Evolutionary conservation across 2,797 vertebrate species (phyloP), one percentile per base, ranked within the genome.

Genomic region (Labroides dimidiatus): DNA sequence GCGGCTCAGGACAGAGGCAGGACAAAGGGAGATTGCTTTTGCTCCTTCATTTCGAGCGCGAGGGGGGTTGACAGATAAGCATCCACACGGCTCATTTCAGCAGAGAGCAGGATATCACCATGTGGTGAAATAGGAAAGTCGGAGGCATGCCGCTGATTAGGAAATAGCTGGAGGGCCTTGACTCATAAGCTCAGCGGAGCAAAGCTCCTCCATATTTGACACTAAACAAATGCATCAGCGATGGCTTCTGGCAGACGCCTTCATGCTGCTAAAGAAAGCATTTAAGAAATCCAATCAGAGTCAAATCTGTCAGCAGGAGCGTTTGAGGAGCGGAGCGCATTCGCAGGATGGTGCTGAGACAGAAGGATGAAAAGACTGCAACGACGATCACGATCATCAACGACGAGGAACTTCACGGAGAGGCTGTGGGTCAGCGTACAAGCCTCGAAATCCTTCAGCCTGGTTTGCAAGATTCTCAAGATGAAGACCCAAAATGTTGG

Each of bases 91-190:
- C 80, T 89, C 58, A 63, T 74, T 84, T 72, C 65, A 77, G 82
- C 14, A 10, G 48, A 80, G 50, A 82, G 85, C 80, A 86, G 87
- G 87, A 92, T 85, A 90, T 92, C 86, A 90, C 78, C 60, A 59
- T 82, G 87, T 81, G 81, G 77, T 73, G 84, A 81, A 85, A 83
- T 54, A 63, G 82, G 85, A 68, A 86, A 83, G 78, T 51, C 69
- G 80, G 75, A 88, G 78, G 74, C 49, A 76, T 37, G 84, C 56
- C 3, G 30, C 69, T 83, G 82, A 91, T 88, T 82, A 89, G 72
- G 84, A 85, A 83, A 87, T 66, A 76, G 84, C 89, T 83, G 10
- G 13, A 61, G 81, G 89, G 83, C 58, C 68, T 80, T 86, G 85
- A 91, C 84, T 91, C 89, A 90, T 73, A 45, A 75, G 65, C 72